These are phyloP conservation scores for Brachynemurus nebulosus DNA, from an alignment of 2,888 invertebrate species.

Conservation along the genomic window DNA sequence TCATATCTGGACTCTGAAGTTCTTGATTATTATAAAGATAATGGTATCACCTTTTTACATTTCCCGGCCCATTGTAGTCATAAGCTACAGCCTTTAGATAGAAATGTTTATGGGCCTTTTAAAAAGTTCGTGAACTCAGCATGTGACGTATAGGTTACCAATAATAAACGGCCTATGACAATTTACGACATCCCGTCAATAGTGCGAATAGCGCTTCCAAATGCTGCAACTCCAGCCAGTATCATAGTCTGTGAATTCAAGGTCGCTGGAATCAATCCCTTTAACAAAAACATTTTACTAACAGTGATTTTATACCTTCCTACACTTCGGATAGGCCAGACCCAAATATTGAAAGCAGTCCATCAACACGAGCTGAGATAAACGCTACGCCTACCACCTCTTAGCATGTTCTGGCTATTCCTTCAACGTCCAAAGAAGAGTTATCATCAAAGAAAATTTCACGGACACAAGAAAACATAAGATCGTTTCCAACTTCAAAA, in stretches of 20 bases:
- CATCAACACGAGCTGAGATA: too few species aligned
- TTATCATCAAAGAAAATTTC: too few species aligned
- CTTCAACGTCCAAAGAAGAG: too few species aligned
- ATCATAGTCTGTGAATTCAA: conserved; percentile 13
- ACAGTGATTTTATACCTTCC: too few species aligned
- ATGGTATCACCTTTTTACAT: not conserved
- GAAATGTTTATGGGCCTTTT: conserved; percentile 12
- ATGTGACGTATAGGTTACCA: conserved; percentile 5
- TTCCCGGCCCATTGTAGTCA: conserved; percentile 16
- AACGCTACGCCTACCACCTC: too few species aligned
- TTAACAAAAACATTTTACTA: too few species aligned
- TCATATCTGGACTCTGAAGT: not conserved
- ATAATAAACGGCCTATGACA: not conserved
- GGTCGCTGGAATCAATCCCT: not conserved
- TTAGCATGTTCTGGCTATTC: too few species aligned
- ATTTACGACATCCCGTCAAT: conserved; percentile 13
- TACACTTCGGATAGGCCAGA: too few species aligned
- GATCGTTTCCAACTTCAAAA: too few species aligned
- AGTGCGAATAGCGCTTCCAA: conserved; percentile 8
- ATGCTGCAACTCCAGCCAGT: conserved; percentile 9
- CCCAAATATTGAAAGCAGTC: too few species aligned
- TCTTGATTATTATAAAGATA: not conserved
- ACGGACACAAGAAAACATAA: too few species aligned
- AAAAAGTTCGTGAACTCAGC: conserved; percentile 10
- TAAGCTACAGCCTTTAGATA: conserved; percentile 13